Base-by-base conservation (phyloP, 2,888 invertebrate species). In the Plagodis dolabraria region DNA sequence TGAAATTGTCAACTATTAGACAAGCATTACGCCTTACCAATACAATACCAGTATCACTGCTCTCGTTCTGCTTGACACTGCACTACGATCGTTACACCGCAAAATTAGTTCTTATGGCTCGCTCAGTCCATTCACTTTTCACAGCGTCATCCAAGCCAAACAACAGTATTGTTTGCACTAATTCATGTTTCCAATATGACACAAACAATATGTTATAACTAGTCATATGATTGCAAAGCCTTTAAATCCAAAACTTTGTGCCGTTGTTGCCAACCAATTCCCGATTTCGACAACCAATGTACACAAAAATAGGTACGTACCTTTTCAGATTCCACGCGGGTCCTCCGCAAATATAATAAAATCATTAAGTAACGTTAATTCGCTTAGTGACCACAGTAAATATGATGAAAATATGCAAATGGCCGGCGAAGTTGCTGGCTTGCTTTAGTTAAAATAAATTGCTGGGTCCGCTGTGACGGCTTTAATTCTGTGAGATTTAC, bases 321-420 rank as follows among this genome's bases (percentile, higher is more conserved):
- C 22, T 22, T 22, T 22, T 22, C 22, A 22, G 22, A 22, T 22
- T 22, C 60, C 65, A 65, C 70, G 65, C 59, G 60, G 47, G 51
- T 80, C 83, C 83, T 83, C 69, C 69, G 76, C 69, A 85, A 85
- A 85, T 80, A 83, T 84, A 82, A 83, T 84, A 81, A 84, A 85
- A 85, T 84, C 80, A 84, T 86, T 85, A 81, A 80, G 79, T 81
- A 75, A 85, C 79, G 84, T 83, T 84, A 86, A 87, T 83, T 86
- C 79, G 79, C 74, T 84, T 85, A 83, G 82, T 80, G 78, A 79
- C 79, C 80, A 75, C 76, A 70, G 82, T 77, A 83, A 83, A 83
- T 85, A 83, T 85, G 82, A 83, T 77, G 82, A 85, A 87, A 88
- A 85, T 88, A 89, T 89, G 89, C 80, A 83, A 89, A 89, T 84